Evolutionary conservation across 2,113 vertebrate species (phyloP), one percentile per base, ranked within the genome.

Genomic region (Asarcornis scutulata): DNA sequence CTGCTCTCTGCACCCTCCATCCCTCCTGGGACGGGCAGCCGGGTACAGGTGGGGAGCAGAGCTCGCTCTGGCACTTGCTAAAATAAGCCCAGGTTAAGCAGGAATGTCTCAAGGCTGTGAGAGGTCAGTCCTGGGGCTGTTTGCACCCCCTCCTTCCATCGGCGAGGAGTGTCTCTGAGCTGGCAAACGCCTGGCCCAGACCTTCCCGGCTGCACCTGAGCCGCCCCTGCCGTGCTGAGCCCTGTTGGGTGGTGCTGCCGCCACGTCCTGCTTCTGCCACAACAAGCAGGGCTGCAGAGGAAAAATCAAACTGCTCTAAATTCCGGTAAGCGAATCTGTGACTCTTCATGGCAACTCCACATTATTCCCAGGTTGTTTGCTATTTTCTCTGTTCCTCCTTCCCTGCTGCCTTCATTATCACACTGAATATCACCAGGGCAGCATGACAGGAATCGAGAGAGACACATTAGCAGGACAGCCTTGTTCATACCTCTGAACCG

Each of bases 371-470:
- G 77, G 73, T 93, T 94, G 95, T 96, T 97, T 94, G 93, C 96
- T 96, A 91, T 95, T 93, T 95, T 88, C 77, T 96, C 91, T 95
- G 66, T 93, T 96, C 95, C 88, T 91, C 88, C 44, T 95, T 95
- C 74, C 89, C 86, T 85, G 64, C 93, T 93, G 87, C 93, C 93
- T 95, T 97, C 96, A 91, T 95, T 95, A 96, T 91, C 83, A 92
- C 56, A 0, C 93, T 90, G 95, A 94, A 79, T 91, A 93, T 91
- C 89, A 74, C 95, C 72, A 56, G 76, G 94, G 83, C 81, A 87
- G 83, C 96, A 96, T 97, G 97, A 97, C 89, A 94, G 69, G 97
- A 97, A 97, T 97, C 94, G 88, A 81, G 93, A 95, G 77, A 96
- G 91, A 95, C 63, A 83, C 88, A 96, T 97, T 97, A 97, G 96